A percentile compares a stretch with the other conserved stretches of the same genome.
Evolutionary conservation across 2,888 invertebrate species (phyloP).

Genomic region (Tridacna gigas): DNA sequence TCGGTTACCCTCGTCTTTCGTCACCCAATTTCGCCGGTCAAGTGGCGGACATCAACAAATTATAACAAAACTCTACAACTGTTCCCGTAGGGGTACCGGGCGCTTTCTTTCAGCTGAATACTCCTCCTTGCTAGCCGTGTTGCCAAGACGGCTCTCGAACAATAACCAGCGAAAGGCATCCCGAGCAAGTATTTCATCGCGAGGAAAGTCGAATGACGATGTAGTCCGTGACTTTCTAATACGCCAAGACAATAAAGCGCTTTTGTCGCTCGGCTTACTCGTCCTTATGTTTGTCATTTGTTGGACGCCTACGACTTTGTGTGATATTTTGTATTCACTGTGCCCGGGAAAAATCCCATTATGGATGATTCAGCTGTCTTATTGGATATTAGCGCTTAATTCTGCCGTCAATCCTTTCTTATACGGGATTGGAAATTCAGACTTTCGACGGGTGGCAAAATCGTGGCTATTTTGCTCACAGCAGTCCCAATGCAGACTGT

Average conservation of each 20-base stretch:
- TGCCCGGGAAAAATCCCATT: slow-evolving; percentile 61
- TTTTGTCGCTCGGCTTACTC: slow-evolving; percentile 74
- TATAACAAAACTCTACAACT: slow-evolving; percentile 12
- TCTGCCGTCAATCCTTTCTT: slow-evolving; percentile 79
- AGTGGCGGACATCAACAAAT: slow-evolving; percentile 11
- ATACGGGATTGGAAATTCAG: slow-evolving; percentile 77
- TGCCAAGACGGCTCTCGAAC: slow-evolving; percentile 41
- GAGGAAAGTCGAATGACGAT: slow-evolving; percentile 68
- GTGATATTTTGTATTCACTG: slow-evolving; percentile 67
- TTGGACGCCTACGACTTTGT: slow-evolving; percentile 76
- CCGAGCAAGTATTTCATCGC: slow-evolving; percentile 46
- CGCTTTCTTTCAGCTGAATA: slow-evolving; percentile 43
- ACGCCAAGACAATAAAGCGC: slow-evolving; percentile 79
- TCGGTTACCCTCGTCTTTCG: slow-evolving; percentile 28
- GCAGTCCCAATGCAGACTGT: slow-evolving; percentile 53
- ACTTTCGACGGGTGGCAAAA: slow-evolving; percentile 71
- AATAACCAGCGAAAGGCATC: slow-evolving; percentile 37
- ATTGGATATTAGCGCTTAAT: slow-evolving; percentile 75
- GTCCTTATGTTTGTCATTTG: slow-evolving; percentile 75
- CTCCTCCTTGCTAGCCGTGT: slow-evolving; percentile 33
- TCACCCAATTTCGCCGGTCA: slow-evolving; percentile 20
- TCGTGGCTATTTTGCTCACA: slow-evolving; percentile 52
- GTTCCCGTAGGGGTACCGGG: slow-evolving; percentile 27
- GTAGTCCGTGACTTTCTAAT: slow-evolving; percentile 75
- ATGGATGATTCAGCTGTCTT: slow-evolving; percentile 65